A percentile compares a stretch with the other conserved stretches of the same genome.
phyloP scores from a whole-genome alignment of 1,140 invertebrate species.

The Cheumatopsyche charites region DNA sequence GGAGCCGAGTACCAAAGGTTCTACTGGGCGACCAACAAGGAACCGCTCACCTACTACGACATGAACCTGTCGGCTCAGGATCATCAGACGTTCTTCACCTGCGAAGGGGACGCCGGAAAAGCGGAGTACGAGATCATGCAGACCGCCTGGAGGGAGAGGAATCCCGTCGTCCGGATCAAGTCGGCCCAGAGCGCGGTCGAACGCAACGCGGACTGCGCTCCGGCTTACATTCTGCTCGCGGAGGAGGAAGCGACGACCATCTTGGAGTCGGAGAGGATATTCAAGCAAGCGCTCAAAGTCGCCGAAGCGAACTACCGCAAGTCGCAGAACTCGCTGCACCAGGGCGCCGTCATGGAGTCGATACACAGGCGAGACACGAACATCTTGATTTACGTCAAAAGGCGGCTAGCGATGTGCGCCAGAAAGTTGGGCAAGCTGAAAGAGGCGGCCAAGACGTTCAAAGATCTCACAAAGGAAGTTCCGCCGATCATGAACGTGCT shows the following conservation, averaged over 20 bases:
- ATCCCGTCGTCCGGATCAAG: conserved; percentile 89
- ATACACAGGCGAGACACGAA: conserved; percentile 91
- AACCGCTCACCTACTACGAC: conserved; percentile 97
- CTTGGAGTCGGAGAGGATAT: conserved; percentile 83
- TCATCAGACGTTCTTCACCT: conserved; percentile 98
- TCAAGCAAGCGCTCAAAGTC: conserved; percentile 86
- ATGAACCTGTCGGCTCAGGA: conserved; percentile 99
- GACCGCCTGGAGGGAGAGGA: conserved; percentile 95
- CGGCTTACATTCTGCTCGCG: conserved; percentile 93
- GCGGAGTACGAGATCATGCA: conserved; percentile 97
- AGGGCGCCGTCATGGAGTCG: conserved; percentile 77
- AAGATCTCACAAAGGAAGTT: conserved; percentile 96
- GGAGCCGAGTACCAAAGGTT: conserved; percentile 96
- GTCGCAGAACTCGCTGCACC: conserved; percentile 65
- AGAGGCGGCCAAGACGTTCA: conserved; percentile 96
- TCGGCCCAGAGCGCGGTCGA: conserved; percentile 90
- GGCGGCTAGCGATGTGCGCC: conserved; percentile 95
- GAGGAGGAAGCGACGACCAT: conserved; percentile 97
- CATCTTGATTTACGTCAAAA: conserved; percentile 93
- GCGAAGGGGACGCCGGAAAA: conserved; percentile 88
- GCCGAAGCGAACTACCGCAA: conserved; percentile 87
- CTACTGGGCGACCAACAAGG: conserved; percentile 88
- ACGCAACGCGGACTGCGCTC: conserved; percentile 91
- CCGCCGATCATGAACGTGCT: conserved; percentile 95
- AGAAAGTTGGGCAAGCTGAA: conserved; percentile 91